Evolutionary conservation across 2,797 vertebrate genomes (phyloP).

Genomic region (Hoplostethus atlanticus): DNA sequence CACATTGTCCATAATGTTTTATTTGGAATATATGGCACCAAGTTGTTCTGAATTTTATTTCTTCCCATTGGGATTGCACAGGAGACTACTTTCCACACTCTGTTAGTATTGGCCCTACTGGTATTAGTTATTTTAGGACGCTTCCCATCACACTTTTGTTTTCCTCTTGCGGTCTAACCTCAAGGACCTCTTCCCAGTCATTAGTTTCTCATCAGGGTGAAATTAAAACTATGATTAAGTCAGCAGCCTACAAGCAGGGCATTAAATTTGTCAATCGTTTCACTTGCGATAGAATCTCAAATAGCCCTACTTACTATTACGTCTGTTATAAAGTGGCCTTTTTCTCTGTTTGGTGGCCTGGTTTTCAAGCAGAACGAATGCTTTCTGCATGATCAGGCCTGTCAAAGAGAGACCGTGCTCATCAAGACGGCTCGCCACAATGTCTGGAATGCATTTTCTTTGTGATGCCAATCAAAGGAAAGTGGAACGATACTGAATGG

Average conservation of each 20-base stretch:
- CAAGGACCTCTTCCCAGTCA: background rate
- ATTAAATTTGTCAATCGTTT: background rate
- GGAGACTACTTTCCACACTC: background rate
- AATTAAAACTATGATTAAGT: background rate
- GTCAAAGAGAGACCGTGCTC: background rate
- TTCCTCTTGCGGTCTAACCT: background rate
- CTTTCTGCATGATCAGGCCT: background rate
- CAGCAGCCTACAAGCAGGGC: background rate
- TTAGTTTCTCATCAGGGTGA: conserved; percentile 3
- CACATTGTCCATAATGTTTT: background rate
- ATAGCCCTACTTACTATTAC: background rate
- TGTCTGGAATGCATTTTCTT: background rate
- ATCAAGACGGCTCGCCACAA: conserved; percentile 2
- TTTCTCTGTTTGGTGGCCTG: background rate
- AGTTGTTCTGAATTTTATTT: background rate
- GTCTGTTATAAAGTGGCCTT: background rate
- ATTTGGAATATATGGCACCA: background rate
- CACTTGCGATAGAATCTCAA: background rate
- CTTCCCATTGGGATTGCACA: background rate
- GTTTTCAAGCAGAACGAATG: background rate
- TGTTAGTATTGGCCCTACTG: conserved; percentile 21
- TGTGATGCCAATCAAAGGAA: conserved; percentile 12
- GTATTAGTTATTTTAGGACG: conserved; percentile 20
- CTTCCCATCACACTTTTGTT: conserved; percentile 2
- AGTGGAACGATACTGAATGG: background rate